Base-by-base conservation (phyloP, 1,140 invertebrate species). In the Coenobita brevimanus region DNA sequence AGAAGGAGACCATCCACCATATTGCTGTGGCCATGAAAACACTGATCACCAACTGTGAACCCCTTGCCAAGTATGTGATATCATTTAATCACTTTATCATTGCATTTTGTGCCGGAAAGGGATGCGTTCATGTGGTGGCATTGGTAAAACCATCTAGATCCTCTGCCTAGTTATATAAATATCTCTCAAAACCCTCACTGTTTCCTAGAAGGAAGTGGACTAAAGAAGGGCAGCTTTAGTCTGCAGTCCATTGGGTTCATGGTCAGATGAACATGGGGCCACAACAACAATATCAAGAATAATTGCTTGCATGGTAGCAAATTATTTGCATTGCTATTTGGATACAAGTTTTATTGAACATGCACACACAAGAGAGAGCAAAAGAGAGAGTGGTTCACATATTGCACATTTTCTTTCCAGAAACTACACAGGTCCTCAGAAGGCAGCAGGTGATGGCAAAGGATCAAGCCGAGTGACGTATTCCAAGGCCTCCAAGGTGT, bases 31-130 rank as follows among this genome's bases (percentile, higher is more conserved):
- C 98, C n/a, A 97, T 99, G 86, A 97, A 97, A 92, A 99, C 98
- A 64, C 94, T 99, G 54, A 96, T 99, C 13, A 98, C 97, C 91
- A 99, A 99, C 92, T 98, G 97, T 91, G 98, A 99, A 93, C 96
- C 97, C 71, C 93, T 99, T 27, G 97, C 98, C 4, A 98, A 99
- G 97, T 98, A 94, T 94, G 93, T 64, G 1, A 10, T 71, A n/a
- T 43, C 36, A 46, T 69, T 8, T 43, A 38, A 24, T 41, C 17
- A 8, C 27, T 38, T 13, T 38, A n/a, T n/a, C 67, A 33, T 73
- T 0, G 27, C 36, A 30, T 73, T 30, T 33, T 24, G 30, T 64
- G 60, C 3, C 15, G n/a, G n/a, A n/a, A n/a, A n/a, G n/a, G n/a
- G 13, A 17, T 33, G 21, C 4, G 38, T 33, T 50, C 6, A 33